Evolutionary conservation across 2,888 invertebrate genomes (phyloP), one percentile per base, ranked within the genome.

Genomic region (Temnothorax ravouxi): DNA sequence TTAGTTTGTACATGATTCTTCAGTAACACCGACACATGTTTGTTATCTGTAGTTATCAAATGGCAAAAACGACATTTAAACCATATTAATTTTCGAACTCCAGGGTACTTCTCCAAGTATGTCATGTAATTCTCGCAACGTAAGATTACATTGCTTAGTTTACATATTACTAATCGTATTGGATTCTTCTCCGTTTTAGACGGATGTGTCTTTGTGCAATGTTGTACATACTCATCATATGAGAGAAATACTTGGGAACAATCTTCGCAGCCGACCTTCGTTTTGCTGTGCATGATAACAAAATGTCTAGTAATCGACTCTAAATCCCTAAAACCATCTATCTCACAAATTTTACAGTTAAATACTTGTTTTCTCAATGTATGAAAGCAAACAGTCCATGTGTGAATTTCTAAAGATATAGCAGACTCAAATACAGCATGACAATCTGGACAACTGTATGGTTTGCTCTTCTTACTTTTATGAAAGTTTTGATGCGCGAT

Each of bases 371-470:
- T 90, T 1, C 91, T 91, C 62, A 92, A 66, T 6, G 89, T 91
- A 89, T 96, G 96, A 76, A 95, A 96, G 84, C 96, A 96, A 5
- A 92, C 91, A 0, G 95, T 94, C 90, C 95, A 95, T 54, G 95
- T 95, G 95, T 97, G 96, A 91, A 95, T 90, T 91, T 96, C 93
- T 93, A 97, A 84, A 92, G 95, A 92, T 92, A 95, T 91, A 93
- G 95, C 92, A 92, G 95, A 91, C 91, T 95, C 84, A 94, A 95
- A 95, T 25, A 92, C 92, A 34, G 95, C 92, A 0, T 97, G 97
- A 94, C 97, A 97, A 93, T 97, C 97, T 0, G 97, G 97, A 91
- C 97, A 97, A 47, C 95, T 95, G 91, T 94, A 96, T 2, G 96
- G 97, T 5, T 95, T 93, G 50, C 91, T 91, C 86, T 94, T 95